These are phyloP conservation scores for Acheta domesticus DNA, from an alignment of 2,888 invertebrate genomes.

Conservation along the genomic window DNA sequence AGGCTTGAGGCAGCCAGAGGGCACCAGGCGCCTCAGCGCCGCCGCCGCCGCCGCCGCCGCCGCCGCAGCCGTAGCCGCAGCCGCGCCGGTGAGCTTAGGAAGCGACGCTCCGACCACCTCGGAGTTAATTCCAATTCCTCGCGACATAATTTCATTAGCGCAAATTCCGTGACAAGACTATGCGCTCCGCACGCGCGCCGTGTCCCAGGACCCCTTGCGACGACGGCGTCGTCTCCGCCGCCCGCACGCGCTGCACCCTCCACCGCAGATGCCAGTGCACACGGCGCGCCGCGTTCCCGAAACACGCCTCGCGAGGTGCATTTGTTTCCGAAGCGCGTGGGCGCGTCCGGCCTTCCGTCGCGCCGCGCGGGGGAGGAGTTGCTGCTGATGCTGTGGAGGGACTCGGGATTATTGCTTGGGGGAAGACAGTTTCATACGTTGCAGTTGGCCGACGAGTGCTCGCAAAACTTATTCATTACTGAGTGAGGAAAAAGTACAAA, in stretches of 20 bases:
- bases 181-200: slow-evolving; percentile 23
- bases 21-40: too few species aligned
- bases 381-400: too few species aligned
- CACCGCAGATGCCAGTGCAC: not conserved
- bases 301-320: slow-evolving; percentile 18
- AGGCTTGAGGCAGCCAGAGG: too few species aligned
- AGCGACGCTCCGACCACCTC: not conserved
- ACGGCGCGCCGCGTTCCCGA: not conserved
- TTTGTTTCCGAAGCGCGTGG: not conserved
- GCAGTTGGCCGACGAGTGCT: too few species aligned
- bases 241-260: not conserved
- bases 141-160: slow-evolving; percentile 29
- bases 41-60: too few species aligned
- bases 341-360: too few species aligned
- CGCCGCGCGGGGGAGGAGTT: too few species aligned
- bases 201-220: not conserved
- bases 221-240: not conserved
- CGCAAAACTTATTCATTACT: too few species aligned
- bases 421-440: too few species aligned
- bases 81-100: not conserved
- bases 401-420: too few species aligned
- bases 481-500: too few species aligned
- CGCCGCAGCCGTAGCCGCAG: too few species aligned
- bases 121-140: slow-evolving; percentile 18
- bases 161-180: slow-evolving; percentile 30